Evolutionary conservation across 2,113 vertebrate genomes (phyloP), one percentile per base, ranked within the genome.

Genomic region (Nyctibius bracteatus): DNA sequence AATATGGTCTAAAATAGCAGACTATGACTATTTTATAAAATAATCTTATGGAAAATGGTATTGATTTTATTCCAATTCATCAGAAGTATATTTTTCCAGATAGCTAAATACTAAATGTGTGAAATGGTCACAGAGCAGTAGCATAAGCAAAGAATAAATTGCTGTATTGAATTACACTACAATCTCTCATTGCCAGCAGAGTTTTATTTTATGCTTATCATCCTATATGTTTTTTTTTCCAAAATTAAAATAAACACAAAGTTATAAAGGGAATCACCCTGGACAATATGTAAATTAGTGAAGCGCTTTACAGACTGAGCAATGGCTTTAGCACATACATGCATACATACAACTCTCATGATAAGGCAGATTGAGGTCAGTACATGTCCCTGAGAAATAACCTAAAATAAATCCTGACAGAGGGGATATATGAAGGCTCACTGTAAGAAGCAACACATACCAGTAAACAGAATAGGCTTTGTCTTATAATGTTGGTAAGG

Each of bases 331-430:
- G 58, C 87, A 49, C 62, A 90, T 43, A 71, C 30, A 15, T 6
- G 4, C 47, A 55, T 23, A 72, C 14, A 39, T 33, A 72, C 8
- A 82, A 43, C 31, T 83, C 47, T 41, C 52, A 61, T 66, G 68
- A 31, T 19, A 77, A 86, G 81, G 87, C 93, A 96, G 84, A 91
- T 70, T 94, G 74, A 96, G 93, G 94, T 91, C 93, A 96, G 70
- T 35, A 86, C n/a, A 86, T 87, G 33, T 90, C 92, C 92, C 67
- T 82, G 51, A 96, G 96, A 91, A 95, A 96, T 33, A 94, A 86
- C 25, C 44, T 70, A 96, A 94, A 94, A 91, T 94, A 89, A 94
- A 88, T 82, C 54, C 74, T 96, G 81, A 77, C 49, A 80, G 44
- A 84, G 27, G 82, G 54, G 43, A n/a, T 90, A 87, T 41, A 54